Percentiles rank a stretch among this genome's conserved stretches.
Conservation (phyloP, 2,113 vertebrate genomes). For the Aspidoscelis tigris region DNA sequence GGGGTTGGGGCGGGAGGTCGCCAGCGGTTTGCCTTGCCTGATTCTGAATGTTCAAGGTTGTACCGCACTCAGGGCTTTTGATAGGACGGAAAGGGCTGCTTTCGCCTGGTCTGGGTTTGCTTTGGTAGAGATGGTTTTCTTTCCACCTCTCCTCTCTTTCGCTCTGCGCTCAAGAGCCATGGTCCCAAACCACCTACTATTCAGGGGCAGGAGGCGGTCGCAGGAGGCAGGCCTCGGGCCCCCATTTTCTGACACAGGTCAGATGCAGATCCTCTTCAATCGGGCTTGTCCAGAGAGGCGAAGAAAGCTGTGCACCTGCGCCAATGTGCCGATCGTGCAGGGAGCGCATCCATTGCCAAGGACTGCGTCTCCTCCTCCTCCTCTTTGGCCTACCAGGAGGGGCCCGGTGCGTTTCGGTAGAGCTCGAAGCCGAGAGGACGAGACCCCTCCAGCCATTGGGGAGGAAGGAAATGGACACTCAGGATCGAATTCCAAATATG, state of each 20-base stretch:
- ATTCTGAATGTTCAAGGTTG: slow-evolving; percentile 46
- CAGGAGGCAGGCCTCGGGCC: not conserved
- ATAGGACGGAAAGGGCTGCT: slow-evolving; percentile 53
- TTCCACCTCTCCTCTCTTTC: too few relatives aligned
- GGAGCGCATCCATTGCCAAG: not conserved
- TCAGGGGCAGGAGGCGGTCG: too few relatives aligned
- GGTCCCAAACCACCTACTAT: too few relatives aligned
- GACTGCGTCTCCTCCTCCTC: not conserved
- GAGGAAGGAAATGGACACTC: not conserved
- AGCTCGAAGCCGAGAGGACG: not conserved
- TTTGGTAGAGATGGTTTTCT: slow-evolving; percentile 17
- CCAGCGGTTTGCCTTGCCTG: slow-evolving; percentile 10
- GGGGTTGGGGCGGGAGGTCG: not conserved
- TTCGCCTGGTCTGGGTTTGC: slow-evolving; percentile 28
- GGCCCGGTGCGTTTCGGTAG: not conserved
- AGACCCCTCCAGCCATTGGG: not conserved
- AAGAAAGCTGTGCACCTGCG: not conserved
- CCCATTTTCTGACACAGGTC: not conserved
- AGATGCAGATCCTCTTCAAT: not conserved
- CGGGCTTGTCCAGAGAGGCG: not conserved
- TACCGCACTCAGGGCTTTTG: slow-evolving; percentile 77
- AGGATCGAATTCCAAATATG: not conserved
- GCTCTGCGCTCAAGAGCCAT: too few relatives aligned
- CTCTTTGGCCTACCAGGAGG: not conserved
- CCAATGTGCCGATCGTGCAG: too few relatives aligned